A percentile compares a stretch with the other conserved stretches of the same genome.
Conservation (phyloP, 1,140 invertebrate species). For the Cotesia chilonis region DNA sequence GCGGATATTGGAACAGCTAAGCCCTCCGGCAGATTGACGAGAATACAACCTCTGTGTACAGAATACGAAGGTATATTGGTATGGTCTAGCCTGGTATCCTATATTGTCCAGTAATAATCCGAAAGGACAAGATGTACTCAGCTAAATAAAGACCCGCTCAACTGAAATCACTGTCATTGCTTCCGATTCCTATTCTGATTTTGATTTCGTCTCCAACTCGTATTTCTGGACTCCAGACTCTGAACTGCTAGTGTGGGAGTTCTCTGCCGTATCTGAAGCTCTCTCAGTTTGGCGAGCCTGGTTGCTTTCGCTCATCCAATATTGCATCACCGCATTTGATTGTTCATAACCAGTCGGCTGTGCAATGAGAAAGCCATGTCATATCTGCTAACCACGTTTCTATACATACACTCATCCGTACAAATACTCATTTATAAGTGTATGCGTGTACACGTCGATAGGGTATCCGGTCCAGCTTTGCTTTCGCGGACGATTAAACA, state of each 20-base stretch:
- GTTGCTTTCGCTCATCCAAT: slow-evolving; percentile 3
- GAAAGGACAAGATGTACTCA: slow-evolving; percentile 34
- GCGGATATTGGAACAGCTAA: too few relatives aligned
- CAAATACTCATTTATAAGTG: too few relatives aligned
- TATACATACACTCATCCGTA: too few relatives aligned
- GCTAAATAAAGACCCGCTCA: slow-evolving; percentile 30
- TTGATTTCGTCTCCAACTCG: too few relatives aligned
- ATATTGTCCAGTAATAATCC: slow-evolving; percentile 27
- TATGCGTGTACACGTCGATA: not conserved
- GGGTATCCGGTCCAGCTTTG: slow-evolving; percentile 33
- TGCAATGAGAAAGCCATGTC: slow-evolving; percentile 18
- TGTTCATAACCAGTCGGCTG: slow-evolving; percentile 15
- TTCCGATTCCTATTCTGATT: slow-evolving; percentile 5
- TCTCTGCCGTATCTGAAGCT: slow-evolving; percentile 7
- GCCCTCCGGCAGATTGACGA: too few relatives aligned
- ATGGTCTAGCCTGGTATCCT: not conserved
- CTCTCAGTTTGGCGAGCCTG: not conserved
- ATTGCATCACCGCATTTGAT: slow-evolving; percentile 25
- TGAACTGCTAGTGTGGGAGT: too few relatives aligned
- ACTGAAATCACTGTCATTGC: slow-evolving; percentile 44
- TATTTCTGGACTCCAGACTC: too few relatives aligned
- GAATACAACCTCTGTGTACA: too few relatives aligned
- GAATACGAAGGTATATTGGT: too few relatives aligned
- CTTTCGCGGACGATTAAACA: slow-evolving; percentile 45
- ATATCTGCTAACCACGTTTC: slow-evolving; percentile 15